Evolutionary conservation across 2,888 invertebrate genomes (phyloP), one percentile per base, ranked within the genome.

Genomic region (Pterobdella sp.): DNA sequence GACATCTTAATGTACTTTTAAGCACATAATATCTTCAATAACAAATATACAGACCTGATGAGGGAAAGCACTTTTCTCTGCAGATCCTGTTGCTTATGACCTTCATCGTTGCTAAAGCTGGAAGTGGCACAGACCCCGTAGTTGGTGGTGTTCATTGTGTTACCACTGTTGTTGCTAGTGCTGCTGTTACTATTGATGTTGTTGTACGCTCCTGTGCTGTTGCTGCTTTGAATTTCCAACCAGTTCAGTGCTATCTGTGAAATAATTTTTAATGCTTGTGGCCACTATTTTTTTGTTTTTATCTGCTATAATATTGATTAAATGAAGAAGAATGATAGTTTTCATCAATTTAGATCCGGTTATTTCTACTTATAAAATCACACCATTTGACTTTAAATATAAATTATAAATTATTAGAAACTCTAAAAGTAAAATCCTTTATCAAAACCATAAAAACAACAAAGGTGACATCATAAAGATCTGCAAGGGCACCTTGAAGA

Each of bases 231-330:
- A 22, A 10, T 52, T 68, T 75, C 74, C 34, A 77, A 64, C 77
- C 77, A 77, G 35, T 64, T 75, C 60, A 77, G 66, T 1, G 77
- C 76, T 42, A 74, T 74, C 72, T 71, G 56, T 31, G 22, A 4
- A 68, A 67, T 67, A 36, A 35, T 34, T 42, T 42, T 42, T 42
- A 14, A 42, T 42, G 7, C 18, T 42, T 14, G 42, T 42, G 18
- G 18, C 10, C 7, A 42, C 18, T 42, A 14, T 42, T 42, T 42
- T 42, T 18, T 42, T 42, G 10, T 42, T 18, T 42, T 42, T 18
- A 14, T 42, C 18, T 42, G n/a, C n/a, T n/a, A n/a, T n/a, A n/a
- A n/a, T n/a, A n/a, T n/a, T n/a, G n/a, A n/a, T n/a, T n/a, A n/a
- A n/a, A n/a, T n/a, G n/a, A n/a, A n/a, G n/a, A n/a, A n/a, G n/a